Evolutionary conservation across 2,797 vertebrate species (phyloP).

Genomic region (Acipenser ruthenus): DNA sequence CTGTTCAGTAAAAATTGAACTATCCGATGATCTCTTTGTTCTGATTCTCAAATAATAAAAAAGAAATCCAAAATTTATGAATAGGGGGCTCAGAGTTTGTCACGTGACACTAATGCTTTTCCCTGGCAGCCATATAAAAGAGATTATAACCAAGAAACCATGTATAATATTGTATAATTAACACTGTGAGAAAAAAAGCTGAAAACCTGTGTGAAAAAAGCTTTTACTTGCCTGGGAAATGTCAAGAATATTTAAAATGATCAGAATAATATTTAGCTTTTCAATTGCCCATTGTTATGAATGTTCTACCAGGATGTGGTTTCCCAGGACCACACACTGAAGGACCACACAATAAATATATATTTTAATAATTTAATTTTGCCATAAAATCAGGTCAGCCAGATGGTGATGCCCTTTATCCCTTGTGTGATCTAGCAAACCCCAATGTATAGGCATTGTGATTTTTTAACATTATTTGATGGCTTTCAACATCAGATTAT

Average conservation of each 20-base stretch:
- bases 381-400: too few relatives aligned
- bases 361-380: too few relatives aligned
- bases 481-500: too few relatives aligned
- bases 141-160: constrained; percentile 61
- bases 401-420: too few relatives aligned
- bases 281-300: constrained; percentile 25
- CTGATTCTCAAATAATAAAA: background rate
- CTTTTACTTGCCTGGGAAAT: constrained; percentile 49
- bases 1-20: too few relatives aligned
- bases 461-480: too few relatives aligned
- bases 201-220: constrained; percentile 41
- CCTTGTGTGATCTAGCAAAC: too few relatives aligned
- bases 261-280: constrained; percentile 25
- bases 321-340: background rate
- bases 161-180: constrained; percentile 63
- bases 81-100: constrained; percentile 19
- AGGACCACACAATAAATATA: too few relatives aligned
- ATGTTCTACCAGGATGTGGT: background rate
- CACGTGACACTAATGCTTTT: constrained; percentile 48
- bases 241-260: constrained; percentile 40
- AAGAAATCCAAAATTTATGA: background rate
- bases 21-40: background rate
- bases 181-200: constrained; percentile 36
- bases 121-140: constrained; percentile 48
- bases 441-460: too few relatives aligned